Evolutionary conservation across 2,888 invertebrate species (phyloP).

Genomic region (Yponomeuta malinellus): DNA sequence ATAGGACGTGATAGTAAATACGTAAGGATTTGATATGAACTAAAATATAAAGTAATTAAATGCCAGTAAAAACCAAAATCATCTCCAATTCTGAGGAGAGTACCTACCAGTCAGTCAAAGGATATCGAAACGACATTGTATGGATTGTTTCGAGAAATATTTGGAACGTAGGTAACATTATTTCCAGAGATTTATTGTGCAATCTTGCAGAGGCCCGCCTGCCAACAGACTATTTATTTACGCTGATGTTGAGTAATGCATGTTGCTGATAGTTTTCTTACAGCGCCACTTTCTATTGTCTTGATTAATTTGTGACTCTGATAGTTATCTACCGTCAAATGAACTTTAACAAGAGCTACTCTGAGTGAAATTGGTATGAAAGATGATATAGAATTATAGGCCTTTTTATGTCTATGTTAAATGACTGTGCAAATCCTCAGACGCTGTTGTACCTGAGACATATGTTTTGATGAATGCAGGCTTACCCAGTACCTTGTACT

Average conservation of each 20-base stretch:
- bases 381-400: background rate
- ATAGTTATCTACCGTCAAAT: background rate
- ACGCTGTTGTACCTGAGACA: too few relatives aligned
- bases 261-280: background rate
- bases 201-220: background rate
- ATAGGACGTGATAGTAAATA: background rate
- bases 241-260: slow-evolving; percentile 5
- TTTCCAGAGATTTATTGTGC: background rate
- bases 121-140: background rate
- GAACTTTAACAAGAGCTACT: background rate
- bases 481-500: too few relatives aligned
- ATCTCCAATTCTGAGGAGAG: background rate
- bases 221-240: slow-evolving; percentile 4
- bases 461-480: too few relatives aligned
- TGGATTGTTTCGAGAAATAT: background rate
- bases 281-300: background rate
- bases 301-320: background rate
- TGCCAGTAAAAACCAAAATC: background rate
- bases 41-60: background rate
- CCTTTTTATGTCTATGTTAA: too few relatives aligned
- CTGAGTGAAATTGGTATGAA: background rate
- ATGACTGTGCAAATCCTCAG: too few relatives aligned
- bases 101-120: background rate
- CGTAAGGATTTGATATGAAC: background rate
- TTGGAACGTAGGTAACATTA: background rate